Evolutionary conservation across 2,888 invertebrate genomes (phyloP).

Genomic region (Congeria kusceri): DNA sequence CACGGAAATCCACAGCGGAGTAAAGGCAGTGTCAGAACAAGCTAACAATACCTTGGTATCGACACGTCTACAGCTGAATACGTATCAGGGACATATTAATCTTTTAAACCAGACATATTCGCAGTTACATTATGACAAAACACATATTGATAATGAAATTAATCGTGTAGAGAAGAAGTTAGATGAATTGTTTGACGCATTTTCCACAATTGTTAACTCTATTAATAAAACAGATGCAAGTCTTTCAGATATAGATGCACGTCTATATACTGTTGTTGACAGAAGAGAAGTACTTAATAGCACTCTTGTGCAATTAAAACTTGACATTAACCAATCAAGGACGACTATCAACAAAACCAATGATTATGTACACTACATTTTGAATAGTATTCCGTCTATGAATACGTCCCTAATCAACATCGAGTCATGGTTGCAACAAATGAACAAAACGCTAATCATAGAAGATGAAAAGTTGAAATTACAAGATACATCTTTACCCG

Average conservation of each 20-base stretch:
- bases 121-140: too few species aligned
- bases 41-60: background rate
- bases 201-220: too few species aligned
- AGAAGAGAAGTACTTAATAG: slow-evolving; percentile 19
- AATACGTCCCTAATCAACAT: slow-evolving; percentile 11
- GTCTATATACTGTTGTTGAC: background rate
- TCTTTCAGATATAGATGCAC: background rate
- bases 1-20: background rate
- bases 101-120: slow-evolving; percentile 5
- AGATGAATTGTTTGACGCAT: too few species aligned
- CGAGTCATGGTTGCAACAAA: background rate
- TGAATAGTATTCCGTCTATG: slow-evolving; percentile 31
- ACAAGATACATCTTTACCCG: slow-evolving; percentile 29
- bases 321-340: background rate
- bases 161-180: too few species aligned
- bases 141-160: too few species aligned
- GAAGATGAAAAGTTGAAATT: slow-evolving; percentile 41
- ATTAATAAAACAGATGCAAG: background rate
- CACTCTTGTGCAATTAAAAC: slow-evolving; percentile 6
- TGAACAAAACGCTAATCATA: slow-evolving; percentile 39
- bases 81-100: background rate
- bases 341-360: background rate
- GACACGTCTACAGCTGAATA: background rate
- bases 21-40: background rate
- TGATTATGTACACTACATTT: slow-evolving; percentile 8